A percentile compares a stretch with the other conserved stretches of the same genome.
These are phyloP conservation scores for Cephus nigrinus DNA, from an alignment of 2,888 invertebrate species.

Conservation along the genomic window DNA sequence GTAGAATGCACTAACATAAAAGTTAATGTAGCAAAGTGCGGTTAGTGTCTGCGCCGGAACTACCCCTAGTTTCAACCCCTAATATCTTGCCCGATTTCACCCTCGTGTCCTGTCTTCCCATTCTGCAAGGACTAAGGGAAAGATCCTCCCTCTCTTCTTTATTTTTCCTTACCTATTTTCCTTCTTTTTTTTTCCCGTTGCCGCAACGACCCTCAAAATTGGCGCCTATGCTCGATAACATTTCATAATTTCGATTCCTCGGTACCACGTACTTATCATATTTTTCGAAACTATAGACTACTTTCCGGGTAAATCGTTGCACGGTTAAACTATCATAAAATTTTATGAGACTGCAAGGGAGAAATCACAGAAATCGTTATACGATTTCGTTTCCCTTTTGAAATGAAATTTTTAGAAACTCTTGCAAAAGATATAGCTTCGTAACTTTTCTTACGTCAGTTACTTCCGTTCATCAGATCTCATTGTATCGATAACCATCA, in stretches of 20 bases:
- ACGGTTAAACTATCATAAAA: background rate
- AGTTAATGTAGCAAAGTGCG: conserved; percentile 57
- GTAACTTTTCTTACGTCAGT: background rate
- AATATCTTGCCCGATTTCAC: conserved; percentile 40
- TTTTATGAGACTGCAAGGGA: too few relatives aligned
- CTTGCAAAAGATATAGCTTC: background rate
- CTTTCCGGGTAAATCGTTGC: background rate
- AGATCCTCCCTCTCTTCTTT: background rate
- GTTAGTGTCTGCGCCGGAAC: conserved; percentile 44
- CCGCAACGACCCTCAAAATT: background rate
- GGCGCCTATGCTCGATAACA: background rate
- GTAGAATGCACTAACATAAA: conserved; percentile 50
- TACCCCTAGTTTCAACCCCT: conserved; percentile 34
- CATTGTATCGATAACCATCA: background rate
- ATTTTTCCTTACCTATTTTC: background rate
- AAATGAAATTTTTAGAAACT: background rate
- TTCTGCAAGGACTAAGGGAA: background rate
- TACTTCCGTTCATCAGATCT: background rate
- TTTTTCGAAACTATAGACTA: background rate
- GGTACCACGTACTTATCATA: background rate
- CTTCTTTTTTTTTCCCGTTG: background rate
- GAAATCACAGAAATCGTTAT: background rate
- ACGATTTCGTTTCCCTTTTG: background rate
- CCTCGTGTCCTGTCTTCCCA: conserved; percentile 33
- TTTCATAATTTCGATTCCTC: background rate